These are phyloP conservation scores for Mixornis gularis DNA, from an alignment of 2,113 vertebrate genomes.

Conservation along the genomic window DNA sequence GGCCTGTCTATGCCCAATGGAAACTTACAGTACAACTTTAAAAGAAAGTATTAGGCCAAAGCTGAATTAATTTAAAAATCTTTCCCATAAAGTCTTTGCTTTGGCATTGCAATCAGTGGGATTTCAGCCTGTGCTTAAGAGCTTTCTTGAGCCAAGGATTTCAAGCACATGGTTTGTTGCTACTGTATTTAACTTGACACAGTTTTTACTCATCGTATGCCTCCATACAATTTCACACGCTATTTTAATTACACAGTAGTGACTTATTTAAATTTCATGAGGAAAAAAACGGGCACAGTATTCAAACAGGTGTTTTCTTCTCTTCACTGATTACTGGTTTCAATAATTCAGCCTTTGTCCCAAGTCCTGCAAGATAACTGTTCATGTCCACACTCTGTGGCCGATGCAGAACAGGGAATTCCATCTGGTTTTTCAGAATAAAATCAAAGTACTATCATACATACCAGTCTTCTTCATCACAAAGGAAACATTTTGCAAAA, in stretches of 20 bases:
- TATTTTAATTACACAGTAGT: slow-evolving; percentile 50
- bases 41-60: background rate
- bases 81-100: background rate
- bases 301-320: slow-evolving; percentile 38
- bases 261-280: slow-evolving; percentile 57
- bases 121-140: background rate
- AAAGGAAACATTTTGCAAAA: slow-evolving; percentile 7
- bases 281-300: background rate
- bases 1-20: background rate
- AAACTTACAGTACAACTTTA: background rate
- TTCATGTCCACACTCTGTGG: background rate
- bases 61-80: slow-evolving; percentile 2
- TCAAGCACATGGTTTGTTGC: slow-evolving; percentile 9
- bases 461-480: background rate
- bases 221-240: background rate
- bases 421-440: background rate
- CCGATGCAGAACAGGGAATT: background rate
- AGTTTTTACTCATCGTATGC: slow-evolving; percentile 33
- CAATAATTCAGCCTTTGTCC: slow-evolving; percentile 25
- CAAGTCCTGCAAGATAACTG: slow-evolving; percentile 11
- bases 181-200: slow-evolving; percentile 41
- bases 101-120: background rate
- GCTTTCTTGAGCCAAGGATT: background rate
- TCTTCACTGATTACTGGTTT: slow-evolving; percentile 49
- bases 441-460: background rate